phyloP scores from a whole-genome alignment of 2,888 invertebrate genomes.

The Hyposoter didymator region DNA sequence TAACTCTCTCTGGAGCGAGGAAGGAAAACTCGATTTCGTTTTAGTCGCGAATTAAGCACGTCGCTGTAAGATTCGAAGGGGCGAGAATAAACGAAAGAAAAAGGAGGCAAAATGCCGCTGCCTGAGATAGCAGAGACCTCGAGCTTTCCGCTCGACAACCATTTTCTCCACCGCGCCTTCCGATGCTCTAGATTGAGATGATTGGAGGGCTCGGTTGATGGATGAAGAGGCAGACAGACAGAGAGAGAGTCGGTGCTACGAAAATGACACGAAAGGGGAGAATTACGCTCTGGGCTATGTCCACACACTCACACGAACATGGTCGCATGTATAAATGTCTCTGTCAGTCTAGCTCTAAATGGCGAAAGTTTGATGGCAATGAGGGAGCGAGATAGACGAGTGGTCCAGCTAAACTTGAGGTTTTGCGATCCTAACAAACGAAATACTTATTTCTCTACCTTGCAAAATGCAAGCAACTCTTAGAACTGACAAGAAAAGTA shows the following conservation, averaged over 20 bases:
- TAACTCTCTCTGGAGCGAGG: slow-evolving; percentile 23
- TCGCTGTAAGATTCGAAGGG: slow-evolving; percentile 5
- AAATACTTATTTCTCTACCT: slow-evolving; percentile 41
- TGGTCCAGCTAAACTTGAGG: slow-evolving; percentile 26
- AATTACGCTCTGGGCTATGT: background rate
- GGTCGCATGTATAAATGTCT: background rate
- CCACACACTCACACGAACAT: background rate
- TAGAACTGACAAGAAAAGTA: background rate
- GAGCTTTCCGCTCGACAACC: slow-evolving; percentile 31
- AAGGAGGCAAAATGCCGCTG: background rate
- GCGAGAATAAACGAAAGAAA: background rate
- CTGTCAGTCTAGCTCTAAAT: background rate
- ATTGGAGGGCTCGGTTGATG: slow-evolving; percentile 34
- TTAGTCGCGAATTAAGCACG: slow-evolving; percentile 39
- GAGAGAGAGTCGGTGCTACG: background rate
- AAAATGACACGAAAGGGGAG: slow-evolving; percentile 1
- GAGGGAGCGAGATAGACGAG: background rate
- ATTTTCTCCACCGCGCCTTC: slow-evolving; percentile 27
- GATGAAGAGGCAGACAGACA: slow-evolving; percentile 24
- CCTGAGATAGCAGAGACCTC: background rate
- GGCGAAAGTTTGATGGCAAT: slow-evolving; percentile 19
- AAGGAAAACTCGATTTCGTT: slow-evolving; percentile 27
- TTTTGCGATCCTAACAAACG: slow-evolving; percentile 32
- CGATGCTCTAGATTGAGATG: slow-evolving; percentile 50
- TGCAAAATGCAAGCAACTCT: background rate